phyloP scores from a whole-genome alignment of 2,888 invertebrate species.

The Alitta virens region DNA sequence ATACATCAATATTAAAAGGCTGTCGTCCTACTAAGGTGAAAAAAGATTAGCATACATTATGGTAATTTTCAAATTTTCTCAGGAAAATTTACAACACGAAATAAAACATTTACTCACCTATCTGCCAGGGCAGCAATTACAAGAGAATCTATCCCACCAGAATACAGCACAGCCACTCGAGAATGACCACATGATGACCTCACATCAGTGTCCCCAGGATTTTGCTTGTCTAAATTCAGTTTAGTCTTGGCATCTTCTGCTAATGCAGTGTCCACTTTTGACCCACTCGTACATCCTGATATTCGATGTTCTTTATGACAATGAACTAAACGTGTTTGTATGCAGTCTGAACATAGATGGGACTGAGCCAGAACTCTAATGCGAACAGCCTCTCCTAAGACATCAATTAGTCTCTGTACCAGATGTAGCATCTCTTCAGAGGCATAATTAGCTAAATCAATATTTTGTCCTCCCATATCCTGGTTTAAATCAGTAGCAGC shows the following conservation, averaged over 20 bases:
- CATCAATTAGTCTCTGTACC: constrained; percentile 36
- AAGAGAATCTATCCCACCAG: constrained; percentile 95
- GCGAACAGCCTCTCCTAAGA: constrained; percentile 46
- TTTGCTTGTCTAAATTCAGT: not conserved
- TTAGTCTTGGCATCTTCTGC: not conserved
- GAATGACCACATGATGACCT: constrained; percentile 63
- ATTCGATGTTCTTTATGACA: too few species aligned
- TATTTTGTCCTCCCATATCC: too few species aligned
- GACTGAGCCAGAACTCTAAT: constrained; percentile 40
- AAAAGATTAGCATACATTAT: too few species aligned
- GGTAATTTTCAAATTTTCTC: too few species aligned
- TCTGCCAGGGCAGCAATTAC: constrained; percentile 79
- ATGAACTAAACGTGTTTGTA: not conserved
- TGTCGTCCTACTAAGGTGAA: too few species aligned
- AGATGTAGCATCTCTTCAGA: too few species aligned
- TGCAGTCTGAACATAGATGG: constrained; percentile 16
- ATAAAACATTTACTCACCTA: constrained; percentile 58
- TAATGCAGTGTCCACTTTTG: too few species aligned
- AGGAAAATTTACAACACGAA: too few species aligned
- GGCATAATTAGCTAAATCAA: too few species aligned
- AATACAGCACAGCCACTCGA: constrained; percentile 82
- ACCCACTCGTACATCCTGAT: too few species aligned
- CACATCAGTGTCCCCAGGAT: not conserved
- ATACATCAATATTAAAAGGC: too few species aligned
- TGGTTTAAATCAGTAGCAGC: too few species aligned